A percentile compares a stretch with the other conserved stretches of the same genome.
These are phyloP conservation scores for Orientallactaga sibirica DNA, from an alignment of 2,797 vertebrate genomes.

Conservation along the genomic window DNA sequence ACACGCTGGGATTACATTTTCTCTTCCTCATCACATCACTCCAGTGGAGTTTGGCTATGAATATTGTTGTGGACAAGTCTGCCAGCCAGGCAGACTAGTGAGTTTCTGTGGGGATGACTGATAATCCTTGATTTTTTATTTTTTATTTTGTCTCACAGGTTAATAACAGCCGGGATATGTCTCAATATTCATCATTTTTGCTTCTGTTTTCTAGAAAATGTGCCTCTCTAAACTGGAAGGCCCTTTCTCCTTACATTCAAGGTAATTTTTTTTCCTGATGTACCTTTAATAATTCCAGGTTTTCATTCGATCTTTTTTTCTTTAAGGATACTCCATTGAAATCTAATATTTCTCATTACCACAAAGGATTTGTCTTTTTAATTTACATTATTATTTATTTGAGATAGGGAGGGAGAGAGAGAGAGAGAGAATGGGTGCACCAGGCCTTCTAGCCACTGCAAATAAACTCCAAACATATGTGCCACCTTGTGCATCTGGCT, in stretches of 20 bases:
- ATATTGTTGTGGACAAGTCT: constrained; percentile 10
- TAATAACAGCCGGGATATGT: background rate
- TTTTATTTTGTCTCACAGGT: background rate
- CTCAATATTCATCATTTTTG: background rate
- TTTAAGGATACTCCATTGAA: background rate
- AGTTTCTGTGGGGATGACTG: background rate
- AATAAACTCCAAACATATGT: too few relatives aligned
- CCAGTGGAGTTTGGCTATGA: background rate
- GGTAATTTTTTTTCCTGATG: background rate
- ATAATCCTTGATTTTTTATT: background rate
- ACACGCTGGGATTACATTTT: background rate
- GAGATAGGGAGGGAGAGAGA: too few relatives aligned
- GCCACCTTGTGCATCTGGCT: too few relatives aligned
- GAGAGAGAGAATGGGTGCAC: too few relatives aligned
- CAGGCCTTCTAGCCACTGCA: too few relatives aligned
- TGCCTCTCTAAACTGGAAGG: background rate
- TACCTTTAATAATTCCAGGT: constrained; percentile 18
- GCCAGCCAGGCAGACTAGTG: background rate
- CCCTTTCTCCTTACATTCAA: constrained; percentile 17
- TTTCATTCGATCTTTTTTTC: background rate
- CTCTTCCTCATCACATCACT: background rate
- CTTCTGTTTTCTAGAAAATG: background rate
- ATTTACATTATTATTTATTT: background rate
- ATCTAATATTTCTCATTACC: background rate
- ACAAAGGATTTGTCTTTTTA: background rate